Conservation (phyloP, 2,113 vertebrate genomes). For the Trichomycterus rosablanca region DNA sequence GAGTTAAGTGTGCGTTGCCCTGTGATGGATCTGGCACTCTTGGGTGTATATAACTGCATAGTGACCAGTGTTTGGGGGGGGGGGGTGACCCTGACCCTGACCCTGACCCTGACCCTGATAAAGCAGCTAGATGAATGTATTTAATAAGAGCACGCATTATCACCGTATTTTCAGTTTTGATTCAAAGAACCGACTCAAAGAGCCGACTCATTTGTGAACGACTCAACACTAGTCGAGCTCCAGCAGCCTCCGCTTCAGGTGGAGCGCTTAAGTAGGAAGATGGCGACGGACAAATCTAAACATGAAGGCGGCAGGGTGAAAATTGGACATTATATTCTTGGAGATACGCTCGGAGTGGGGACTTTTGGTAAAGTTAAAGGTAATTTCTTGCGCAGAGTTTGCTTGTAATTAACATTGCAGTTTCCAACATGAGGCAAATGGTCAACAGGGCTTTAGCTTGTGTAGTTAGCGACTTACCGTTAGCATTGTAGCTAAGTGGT, state of each 20-base stretch:
- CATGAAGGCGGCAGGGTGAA: slow-evolving; percentile 94
- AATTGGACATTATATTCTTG: slow-evolving; percentile 92
- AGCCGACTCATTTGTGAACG: too few relatives aligned
- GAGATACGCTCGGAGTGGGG: slow-evolving; percentile 92
- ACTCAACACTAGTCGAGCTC: too few relatives aligned
- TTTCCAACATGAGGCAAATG: not conserved
- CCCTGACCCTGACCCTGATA: too few relatives aligned
- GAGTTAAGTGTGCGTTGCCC: too few relatives aligned
- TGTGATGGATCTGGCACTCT: too few relatives aligned
- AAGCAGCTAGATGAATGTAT: too few relatives aligned
- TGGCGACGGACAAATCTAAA: slow-evolving; percentile 93
- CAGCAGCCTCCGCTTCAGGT: slow-evolving; percentile 67
- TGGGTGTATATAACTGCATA: too few relatives aligned
- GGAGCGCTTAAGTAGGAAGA: slow-evolving; percentile 81
- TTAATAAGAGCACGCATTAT: too few relatives aligned
- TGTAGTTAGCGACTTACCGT: not conserved
- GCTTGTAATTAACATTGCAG: not conserved
- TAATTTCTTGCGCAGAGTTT: slow-evolving; percentile 49
- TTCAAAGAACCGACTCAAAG: too few relatives aligned
- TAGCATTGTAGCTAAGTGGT: slow-evolving; percentile 3
- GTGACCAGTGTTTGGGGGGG: too few relatives aligned
- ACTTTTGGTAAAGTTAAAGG: slow-evolving; percentile 98
- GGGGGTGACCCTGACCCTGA: too few relatives aligned
- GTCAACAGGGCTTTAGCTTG: not conserved
- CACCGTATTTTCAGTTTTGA: too few relatives aligned